A percentile compares a stretch with the other conserved stretches of the same genome.
Evolutionary conservation across 2,888 invertebrate genomes (phyloP).

Genomic region (Pachycephus smyrnensis): DNA sequence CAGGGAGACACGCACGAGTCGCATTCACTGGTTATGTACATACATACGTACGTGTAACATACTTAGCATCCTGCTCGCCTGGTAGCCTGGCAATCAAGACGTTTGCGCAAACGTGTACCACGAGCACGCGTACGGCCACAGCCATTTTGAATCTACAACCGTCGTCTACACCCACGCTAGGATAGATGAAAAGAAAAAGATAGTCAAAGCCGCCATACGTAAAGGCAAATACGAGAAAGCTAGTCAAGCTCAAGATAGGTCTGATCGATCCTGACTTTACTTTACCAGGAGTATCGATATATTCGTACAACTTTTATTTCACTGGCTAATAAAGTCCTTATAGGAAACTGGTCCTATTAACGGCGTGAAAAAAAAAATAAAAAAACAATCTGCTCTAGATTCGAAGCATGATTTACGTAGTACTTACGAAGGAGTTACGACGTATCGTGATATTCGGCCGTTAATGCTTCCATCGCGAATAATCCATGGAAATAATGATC

Average conservation of each 20-base stretch:
- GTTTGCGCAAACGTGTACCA: constrained; percentile 1
- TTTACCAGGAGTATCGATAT: not conserved
- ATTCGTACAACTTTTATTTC: not conserved
- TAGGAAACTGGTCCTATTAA: not conserved
- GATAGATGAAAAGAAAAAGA: not conserved
- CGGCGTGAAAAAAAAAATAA: not conserved
- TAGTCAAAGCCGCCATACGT: not conserved
- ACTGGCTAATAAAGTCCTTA: not conserved
- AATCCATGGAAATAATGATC: not conserved
- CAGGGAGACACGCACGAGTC: not conserved
- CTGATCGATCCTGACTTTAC: not conserved
- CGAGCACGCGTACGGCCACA: not conserved
- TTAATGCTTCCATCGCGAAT: not conserved
- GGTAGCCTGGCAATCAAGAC: constrained; percentile 1
- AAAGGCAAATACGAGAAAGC: not conserved
- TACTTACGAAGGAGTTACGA: not conserved
- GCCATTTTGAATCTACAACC: not conserved
- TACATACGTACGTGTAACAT: constrained; percentile 2
- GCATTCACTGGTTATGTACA: not conserved
- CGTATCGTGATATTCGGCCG: not conserved
- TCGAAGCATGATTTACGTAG: not conserved
- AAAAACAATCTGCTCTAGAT: not conserved
- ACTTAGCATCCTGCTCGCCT: constrained; percentile 23
- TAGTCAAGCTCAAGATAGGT: not conserved
- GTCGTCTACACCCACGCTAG: not conserved